phyloP scores from a whole-genome alignment of 53 echinoderm and acorn worm species.

The Holothuria leucospilota region DNA sequence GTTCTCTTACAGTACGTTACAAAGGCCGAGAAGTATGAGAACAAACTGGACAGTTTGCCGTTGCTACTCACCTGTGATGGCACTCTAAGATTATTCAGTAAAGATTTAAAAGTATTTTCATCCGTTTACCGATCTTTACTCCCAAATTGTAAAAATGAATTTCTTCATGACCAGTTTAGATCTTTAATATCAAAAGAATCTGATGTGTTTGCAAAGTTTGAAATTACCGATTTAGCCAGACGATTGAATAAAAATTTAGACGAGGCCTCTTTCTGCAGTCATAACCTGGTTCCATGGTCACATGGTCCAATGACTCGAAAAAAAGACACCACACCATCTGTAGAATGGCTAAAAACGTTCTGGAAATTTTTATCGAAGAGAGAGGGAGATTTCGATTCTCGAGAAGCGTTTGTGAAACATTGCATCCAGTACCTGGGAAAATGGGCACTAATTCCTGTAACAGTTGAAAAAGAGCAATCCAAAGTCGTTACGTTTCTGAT shows the following conservation, averaged over 20 bases:
- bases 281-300: conserved; percentile 14
- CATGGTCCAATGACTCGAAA: background rate
- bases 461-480: background rate
- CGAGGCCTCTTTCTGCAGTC: background rate
- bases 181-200: background rate
- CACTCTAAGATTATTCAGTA: conserved; percentile 7
- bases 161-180: background rate
- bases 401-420: background rate
- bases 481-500: no score
- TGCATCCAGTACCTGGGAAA: background rate
- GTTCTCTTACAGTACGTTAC: background rate
- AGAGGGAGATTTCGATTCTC: background rate
- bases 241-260: background rate
- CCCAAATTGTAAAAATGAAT: conserved; percentile 16
- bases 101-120: background rate
- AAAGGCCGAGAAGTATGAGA: background rate
- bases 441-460: conserved; percentile 12
- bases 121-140: background rate
- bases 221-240: background rate
- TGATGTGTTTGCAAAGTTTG: background rate
- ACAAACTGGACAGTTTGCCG: background rate
- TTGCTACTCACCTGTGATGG: conserved; percentile 34
- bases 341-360: background rate
- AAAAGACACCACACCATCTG: background rate
- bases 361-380: background rate